Evolutionary conservation across 2,888 invertebrate genomes (phyloP).

Genomic region (Dryomyza anilis): DNA sequence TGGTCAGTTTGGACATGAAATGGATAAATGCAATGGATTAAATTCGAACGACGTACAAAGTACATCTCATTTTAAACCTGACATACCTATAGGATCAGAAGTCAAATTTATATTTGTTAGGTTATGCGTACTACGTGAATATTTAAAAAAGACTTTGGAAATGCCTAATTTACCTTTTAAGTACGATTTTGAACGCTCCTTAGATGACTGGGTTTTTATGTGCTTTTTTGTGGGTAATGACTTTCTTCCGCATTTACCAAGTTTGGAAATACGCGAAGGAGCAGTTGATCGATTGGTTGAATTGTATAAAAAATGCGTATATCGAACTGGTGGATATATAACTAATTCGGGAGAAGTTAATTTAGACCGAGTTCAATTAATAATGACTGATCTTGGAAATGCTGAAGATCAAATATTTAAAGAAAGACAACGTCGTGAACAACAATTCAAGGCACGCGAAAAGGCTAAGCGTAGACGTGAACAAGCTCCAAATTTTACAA

Average conservation of each 20-base stretch:
- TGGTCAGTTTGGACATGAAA: constrained; percentile 87
- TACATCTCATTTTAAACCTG: constrained; percentile 58
- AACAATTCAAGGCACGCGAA: constrained; percentile 78
- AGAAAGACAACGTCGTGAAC: constrained; percentile 84
- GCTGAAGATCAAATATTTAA: constrained; percentile 98
- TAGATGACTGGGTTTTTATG: constrained; percentile 99
- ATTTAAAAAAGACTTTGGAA: constrained; percentile 82
- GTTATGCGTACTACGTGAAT: constrained; percentile 91
- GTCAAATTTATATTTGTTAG: constrained; percentile 91
- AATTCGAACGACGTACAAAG: constrained; percentile 65
- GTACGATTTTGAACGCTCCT: constrained; percentile 91
- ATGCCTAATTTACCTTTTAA: constrained; percentile 94
- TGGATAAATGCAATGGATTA: constrained; percentile 88
- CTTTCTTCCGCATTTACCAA: constrained; percentile 97
- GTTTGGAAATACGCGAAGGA: constrained; percentile 94
- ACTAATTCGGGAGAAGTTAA: constrained; percentile 95
- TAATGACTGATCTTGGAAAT: constrained; percentile 90
- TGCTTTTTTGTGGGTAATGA: constrained; percentile 99
- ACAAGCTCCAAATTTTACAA: constrained; percentile 69
- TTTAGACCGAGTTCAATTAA: constrained; percentile 90
- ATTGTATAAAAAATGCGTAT: constrained; percentile 92
- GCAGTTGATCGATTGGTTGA: constrained; percentile 93
- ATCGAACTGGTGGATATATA: constrained; percentile 92
- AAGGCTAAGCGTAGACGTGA: constrained; percentile 71
- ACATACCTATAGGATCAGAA: constrained; percentile 73